Conservation (phyloP, 2,888 invertebrate species). For the Oxyscelio sp. region DNA sequence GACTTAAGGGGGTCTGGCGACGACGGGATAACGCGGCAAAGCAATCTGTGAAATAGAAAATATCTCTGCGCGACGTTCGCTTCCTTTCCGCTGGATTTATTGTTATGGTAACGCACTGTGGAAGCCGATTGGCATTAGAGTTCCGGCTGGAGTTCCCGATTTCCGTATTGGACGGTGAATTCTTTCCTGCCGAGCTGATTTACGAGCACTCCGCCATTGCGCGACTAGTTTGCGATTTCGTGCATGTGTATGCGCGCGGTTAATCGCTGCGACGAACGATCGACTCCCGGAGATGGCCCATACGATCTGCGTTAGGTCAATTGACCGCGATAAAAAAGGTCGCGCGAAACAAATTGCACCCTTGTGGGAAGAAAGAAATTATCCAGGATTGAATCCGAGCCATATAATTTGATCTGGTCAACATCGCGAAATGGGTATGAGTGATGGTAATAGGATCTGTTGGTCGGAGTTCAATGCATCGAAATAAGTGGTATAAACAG, state of each 20-base stretch:
- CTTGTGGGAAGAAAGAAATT: background rate
- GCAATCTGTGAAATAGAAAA: conserved; percentile 80
- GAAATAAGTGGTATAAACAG: background rate
- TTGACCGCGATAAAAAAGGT: conserved; percentile 37
- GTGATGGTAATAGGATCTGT: no score
- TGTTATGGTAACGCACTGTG: conserved; percentile 83
- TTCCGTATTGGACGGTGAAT: conserved; percentile 82
- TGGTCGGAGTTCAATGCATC: no score
- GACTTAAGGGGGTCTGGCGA: conserved; percentile 54
- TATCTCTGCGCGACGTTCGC: conserved; percentile 72
- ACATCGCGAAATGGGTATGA: no score
- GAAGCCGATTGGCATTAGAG: conserved; percentile 82
- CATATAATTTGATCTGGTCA: background rate
- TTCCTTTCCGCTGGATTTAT: conserved; percentile 81
- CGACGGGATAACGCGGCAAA: conserved; percentile 70
- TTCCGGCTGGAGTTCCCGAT: conserved; percentile 82
- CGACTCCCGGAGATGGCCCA: conserved; percentile 13
- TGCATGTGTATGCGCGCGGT: conserved; percentile 39
- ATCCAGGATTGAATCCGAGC: background rate
- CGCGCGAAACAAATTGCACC: background rate
- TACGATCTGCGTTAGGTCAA: conserved; percentile 46
- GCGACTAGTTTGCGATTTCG: conserved; percentile 66
- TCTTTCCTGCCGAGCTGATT: conserved; percentile 78
- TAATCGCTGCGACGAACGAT: conserved; percentile 26
- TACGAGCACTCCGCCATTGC: conserved; percentile 46